Percentiles rank a stretch among this genome's conserved stretches.
phyloP scores from a whole-genome alignment of 2,113 vertebrate species.

The Macquaria ambigua region DNA sequence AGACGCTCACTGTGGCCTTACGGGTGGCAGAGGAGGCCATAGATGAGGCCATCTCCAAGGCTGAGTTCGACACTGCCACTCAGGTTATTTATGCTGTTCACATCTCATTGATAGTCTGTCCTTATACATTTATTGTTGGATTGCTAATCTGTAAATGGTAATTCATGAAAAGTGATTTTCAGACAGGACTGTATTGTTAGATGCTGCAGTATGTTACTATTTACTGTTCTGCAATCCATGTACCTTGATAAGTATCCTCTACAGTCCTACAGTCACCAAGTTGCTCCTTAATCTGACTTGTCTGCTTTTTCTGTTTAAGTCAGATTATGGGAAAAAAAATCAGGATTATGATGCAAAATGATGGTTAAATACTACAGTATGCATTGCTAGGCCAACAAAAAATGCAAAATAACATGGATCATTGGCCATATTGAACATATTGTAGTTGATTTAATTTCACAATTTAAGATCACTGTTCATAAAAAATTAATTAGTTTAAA shows the following conservation, averaged over 20 bases:
- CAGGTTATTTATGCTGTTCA: slow-evolving; percentile 84
- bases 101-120: neutral
- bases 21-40: slow-evolving; percentile 95
- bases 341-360: slow-evolving; percentile 37
- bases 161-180: neutral
- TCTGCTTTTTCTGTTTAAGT: slow-evolving; percentile 10
- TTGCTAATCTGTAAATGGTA: neutral
- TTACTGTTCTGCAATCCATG: neutral
- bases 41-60: slow-evolving; percentile 95
- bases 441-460: neutral
- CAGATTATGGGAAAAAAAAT: slow-evolving; percentile 35
- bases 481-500: no score
- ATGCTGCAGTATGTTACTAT: slow-evolving; percentile 1
- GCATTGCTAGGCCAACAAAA: neutral
- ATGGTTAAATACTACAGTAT: slow-evolving; percentile 7
- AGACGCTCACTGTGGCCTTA: slow-evolving; percentile 91
- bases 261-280: slow-evolving; percentile 7
- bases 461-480: neutral
- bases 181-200: neutral
- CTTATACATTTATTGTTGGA: neutral
- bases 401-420: neutral
- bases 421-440: neutral
- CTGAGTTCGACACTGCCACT: slow-evolving; percentile 87
- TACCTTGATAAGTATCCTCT: slow-evolving; percentile 1
- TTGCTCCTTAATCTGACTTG: slow-evolving; percentile 33